Evolutionary conservation across 2,888 invertebrate genomes (phyloP).

Genomic region (Ophion obscuratus): DNA sequence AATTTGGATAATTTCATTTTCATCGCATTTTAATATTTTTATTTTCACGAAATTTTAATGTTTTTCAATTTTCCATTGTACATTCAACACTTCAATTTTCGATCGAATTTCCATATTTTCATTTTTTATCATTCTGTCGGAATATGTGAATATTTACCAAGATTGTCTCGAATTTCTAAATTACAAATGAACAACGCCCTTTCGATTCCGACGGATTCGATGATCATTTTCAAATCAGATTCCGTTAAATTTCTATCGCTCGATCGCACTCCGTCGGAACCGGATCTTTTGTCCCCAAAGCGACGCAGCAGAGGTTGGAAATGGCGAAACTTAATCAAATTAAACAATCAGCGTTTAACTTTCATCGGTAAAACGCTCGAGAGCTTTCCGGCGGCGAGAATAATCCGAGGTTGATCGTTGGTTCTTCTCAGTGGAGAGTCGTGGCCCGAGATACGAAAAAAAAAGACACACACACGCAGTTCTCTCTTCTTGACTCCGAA

Average conservation of each 20-base stretch:
- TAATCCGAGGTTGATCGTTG: neutral
- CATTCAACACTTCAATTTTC: neutral
- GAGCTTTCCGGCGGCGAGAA: neutral
- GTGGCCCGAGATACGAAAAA: neutral
- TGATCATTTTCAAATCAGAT: no score
- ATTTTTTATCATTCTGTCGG: neutral
- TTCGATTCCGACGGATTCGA: no score
- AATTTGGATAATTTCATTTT: neutral
- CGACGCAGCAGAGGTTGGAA: no score
- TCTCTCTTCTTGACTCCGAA: neutral
- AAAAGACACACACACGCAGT: neutral
- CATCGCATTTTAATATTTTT: no score
- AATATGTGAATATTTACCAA: neutral
- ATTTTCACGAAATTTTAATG: neutral
- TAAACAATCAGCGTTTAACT: no score
- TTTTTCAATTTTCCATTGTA: neutral
- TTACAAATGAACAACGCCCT: neutral
- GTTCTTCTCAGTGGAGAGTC: neutral
- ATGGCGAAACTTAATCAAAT: no score
- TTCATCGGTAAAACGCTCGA: neutral
- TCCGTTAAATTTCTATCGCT: no score
- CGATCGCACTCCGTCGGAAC: no score
- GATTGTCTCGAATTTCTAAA: neutral
- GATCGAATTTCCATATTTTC: neutral
- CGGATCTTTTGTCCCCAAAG: no score